These are phyloP conservation scores for Cheilosia vernalis DNA, from an alignment of 2,888 invertebrate genomes.

Conservation along the genomic window DNA sequence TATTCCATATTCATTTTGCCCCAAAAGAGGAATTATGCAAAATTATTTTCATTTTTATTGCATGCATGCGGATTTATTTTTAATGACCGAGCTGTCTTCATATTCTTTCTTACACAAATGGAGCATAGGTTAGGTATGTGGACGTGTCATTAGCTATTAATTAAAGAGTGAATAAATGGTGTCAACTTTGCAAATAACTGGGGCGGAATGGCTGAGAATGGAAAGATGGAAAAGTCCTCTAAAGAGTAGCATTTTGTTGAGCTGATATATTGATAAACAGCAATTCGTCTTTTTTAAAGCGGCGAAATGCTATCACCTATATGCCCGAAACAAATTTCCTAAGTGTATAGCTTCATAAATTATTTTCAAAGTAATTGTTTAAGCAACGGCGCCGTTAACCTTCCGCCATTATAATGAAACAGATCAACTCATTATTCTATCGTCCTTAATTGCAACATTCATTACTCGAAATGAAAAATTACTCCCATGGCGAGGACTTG, in stretches of 20 bases:
- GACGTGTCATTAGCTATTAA: too few species aligned
- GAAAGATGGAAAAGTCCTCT: too few species aligned
- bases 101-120: not conserved
- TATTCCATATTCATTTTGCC: not conserved
- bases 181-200: too few species aligned
- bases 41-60: conserved; percentile 1
- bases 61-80: conserved; percentile 2
- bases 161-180: too few species aligned
- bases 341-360: not conserved
- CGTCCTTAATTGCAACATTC: conserved; percentile 54
- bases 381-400: conserved; percentile 3
- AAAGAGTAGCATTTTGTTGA: too few species aligned
- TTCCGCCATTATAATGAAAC: conserved; percentile 10
- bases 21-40: not conserved
- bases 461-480: conserved; percentile 58
- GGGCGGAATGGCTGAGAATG: too few species aligned
- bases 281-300: too few species aligned
- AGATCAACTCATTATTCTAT: conserved; percentile 44
- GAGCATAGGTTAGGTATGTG: too few species aligned
- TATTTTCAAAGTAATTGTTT: conserved; percentile 11
- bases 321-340: not conserved
- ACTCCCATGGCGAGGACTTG: conserved; percentile 22
- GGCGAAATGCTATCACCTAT: too few species aligned
- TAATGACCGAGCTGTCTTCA: conserved; percentile 4
- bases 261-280: too few species aligned